Conservation (phyloP, 2,797 vertebrate genomes). For the Myoxocephalus aenaeus region DNA sequence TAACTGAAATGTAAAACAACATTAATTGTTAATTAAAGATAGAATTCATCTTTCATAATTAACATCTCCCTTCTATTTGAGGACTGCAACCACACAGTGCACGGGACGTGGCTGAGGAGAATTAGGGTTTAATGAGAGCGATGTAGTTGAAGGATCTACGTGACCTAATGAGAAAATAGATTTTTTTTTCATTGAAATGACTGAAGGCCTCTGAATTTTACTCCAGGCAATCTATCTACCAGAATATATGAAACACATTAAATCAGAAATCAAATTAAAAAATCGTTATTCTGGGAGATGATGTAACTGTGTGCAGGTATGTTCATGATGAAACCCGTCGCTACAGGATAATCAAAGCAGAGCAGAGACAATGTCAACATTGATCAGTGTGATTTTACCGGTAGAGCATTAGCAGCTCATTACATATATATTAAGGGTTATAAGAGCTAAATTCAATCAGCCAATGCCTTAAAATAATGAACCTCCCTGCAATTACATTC, state of each 20-base stretch:
- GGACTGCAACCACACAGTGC: conserved; percentile 39
- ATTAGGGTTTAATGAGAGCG: conserved; percentile 64
- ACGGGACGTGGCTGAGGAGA: conserved; percentile 47
- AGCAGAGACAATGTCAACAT: conserved; percentile 62
- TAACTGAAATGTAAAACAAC: conserved; percentile 44
- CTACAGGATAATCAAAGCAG: conserved; percentile 44
- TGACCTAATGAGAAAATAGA: conserved; percentile 58
- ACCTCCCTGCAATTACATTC: conserved; percentile 63
- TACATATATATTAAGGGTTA: conserved; percentile 75
- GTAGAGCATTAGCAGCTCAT: conserved; percentile 67
- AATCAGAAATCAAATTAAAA: conserved; percentile 37
- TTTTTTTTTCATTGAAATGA: conserved; percentile 58
- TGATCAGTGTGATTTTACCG: conserved; percentile 64
- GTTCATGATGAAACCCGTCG: conserved; percentile 26
- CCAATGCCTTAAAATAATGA: conserved; percentile 74
- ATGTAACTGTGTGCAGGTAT: conserved; percentile 29
- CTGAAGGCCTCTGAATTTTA: conserved; percentile 44
- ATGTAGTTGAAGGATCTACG: conserved; percentile 24
- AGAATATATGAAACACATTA: conserved; percentile 51
- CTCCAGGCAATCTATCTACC: conserved; percentile 51
- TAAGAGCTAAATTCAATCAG: conserved; percentile 65
- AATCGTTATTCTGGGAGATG: conserved; percentile 37
- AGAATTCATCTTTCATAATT: conserved; percentile 62
- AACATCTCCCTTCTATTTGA: conserved; percentile 50
- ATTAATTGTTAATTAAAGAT: conserved; percentile 68